phyloP scores from a whole-genome alignment of 2,797 vertebrate genomes.

The Semotilus atromaculatus region DNA sequence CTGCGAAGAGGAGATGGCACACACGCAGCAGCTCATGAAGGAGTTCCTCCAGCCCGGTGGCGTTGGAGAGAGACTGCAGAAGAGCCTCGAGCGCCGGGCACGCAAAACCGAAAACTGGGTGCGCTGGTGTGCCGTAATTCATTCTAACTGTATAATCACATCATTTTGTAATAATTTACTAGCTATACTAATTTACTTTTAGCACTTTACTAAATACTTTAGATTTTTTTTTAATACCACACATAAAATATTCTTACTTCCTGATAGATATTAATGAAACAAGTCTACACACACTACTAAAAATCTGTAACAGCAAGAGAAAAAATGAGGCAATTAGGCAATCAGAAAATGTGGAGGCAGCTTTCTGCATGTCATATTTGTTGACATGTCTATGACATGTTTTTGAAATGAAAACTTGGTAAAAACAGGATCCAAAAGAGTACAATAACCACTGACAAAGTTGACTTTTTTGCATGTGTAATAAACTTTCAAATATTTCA shows the following conservation, averaged over 20 bases:
- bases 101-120: constrained; percentile 96
- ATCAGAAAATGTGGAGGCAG: neutral
- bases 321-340: neutral
- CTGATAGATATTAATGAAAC: neutral
- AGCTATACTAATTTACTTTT: neutral
- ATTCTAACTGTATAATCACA: neutral
- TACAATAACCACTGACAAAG: neutral
- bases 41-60: constrained; percentile 87
- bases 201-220: neutral
- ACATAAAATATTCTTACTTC: neutral
- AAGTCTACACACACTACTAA: neutral
- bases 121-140: constrained; percentile 45
- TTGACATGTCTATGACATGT: neutral
- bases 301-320: neutral
- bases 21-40: constrained; percentile 83
- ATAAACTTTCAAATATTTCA: neutral
- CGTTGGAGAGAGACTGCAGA: constrained; percentile 92
- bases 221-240: neutral
- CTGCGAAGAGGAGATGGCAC: constrained; percentile 87
- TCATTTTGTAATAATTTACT: neutral
- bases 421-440: neutral
- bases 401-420: neutral
- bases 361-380: neutral
- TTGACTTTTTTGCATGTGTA: neutral
- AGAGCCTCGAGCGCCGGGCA: constrained; percentile 88